phyloP scores from a whole-genome alignment of 2,113 vertebrate species.

The Willisornis vidua region DNA sequence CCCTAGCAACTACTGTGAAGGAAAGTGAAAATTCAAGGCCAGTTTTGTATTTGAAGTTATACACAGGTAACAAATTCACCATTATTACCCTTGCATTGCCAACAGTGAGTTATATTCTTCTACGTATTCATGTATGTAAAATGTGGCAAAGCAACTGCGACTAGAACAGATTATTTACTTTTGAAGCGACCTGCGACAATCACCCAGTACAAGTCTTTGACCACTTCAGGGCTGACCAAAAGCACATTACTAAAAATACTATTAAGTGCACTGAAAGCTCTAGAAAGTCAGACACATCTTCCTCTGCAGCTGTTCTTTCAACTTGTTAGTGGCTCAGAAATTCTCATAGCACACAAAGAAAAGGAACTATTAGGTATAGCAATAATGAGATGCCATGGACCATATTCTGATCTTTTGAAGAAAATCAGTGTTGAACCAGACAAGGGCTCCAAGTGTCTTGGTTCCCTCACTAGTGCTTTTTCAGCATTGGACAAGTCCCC shows the following conservation, averaged over 20 bases:
- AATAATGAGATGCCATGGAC: background rate
- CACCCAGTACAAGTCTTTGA: background rate
- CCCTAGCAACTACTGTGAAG: constrained; percentile 18
- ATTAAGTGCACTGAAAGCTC: background rate
- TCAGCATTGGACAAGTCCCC: background rate
- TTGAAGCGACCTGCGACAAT: background rate
- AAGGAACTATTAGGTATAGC: background rate
- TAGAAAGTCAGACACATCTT: background rate
- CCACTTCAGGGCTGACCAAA: background rate
- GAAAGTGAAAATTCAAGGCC: constrained; percentile 21
- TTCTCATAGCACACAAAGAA: background rate
- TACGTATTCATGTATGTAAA: background rate
- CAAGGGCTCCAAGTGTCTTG: background rate
- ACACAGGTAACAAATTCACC: background rate
- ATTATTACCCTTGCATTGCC: background rate
- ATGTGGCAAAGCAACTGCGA: background rate
- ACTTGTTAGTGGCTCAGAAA: background rate
- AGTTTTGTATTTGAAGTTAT: background rate
- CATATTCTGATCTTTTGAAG: background rate
- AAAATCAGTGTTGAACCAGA: background rate
- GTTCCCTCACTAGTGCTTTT: background rate
- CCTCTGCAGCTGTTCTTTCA: background rate
- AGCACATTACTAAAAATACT: background rate
- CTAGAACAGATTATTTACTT: background rate
- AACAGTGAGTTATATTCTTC: background rate